phyloP scores from a whole-genome alignment of 2,113 vertebrate genomes.

The Geothlypis trichas region DNA sequence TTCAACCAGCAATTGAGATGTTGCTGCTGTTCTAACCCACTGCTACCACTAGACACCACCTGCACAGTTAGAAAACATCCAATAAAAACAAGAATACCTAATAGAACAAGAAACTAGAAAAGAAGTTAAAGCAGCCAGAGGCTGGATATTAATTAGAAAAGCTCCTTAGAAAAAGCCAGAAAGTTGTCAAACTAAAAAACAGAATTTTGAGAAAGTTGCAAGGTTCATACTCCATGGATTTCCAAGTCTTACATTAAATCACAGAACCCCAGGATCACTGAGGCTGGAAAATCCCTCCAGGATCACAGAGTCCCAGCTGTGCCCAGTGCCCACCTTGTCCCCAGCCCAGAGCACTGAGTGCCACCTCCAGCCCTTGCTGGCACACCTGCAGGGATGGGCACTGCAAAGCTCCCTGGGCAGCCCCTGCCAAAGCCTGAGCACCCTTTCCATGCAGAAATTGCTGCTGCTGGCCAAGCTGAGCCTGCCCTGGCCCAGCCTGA shows the following conservation, averaged over 20 bases:
- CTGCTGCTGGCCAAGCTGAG: not conserved
- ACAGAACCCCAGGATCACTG: fast-evolving
- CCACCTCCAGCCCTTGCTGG: not conserved
- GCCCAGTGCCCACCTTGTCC: not conserved
- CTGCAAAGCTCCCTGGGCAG: not conserved
- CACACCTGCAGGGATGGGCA: not conserved
- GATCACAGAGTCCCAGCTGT: fast-evolving
- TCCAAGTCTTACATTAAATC: not conserved
- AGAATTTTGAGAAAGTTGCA: not conserved
- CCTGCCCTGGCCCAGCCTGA: not conserved
- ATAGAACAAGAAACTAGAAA: not conserved
- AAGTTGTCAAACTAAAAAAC: not conserved
- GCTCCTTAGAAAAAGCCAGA: not conserved
- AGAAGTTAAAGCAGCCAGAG: not conserved
- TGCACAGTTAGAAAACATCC: not conserved
- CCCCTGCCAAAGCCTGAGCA: not conserved
- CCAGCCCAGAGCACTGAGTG: not conserved
- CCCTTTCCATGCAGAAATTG: not conserved
- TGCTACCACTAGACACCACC: not conserved
- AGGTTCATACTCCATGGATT: not conserved
- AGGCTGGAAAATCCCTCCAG: fast-evolving
- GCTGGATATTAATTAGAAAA: not conserved
- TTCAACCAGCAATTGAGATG: not conserved
- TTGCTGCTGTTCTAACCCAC: not conserved
- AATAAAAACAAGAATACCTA: not conserved